Evolutionary conservation across 2,888 invertebrate genomes (phyloP).

Genomic region (Cerceris ruficornis): DNA sequence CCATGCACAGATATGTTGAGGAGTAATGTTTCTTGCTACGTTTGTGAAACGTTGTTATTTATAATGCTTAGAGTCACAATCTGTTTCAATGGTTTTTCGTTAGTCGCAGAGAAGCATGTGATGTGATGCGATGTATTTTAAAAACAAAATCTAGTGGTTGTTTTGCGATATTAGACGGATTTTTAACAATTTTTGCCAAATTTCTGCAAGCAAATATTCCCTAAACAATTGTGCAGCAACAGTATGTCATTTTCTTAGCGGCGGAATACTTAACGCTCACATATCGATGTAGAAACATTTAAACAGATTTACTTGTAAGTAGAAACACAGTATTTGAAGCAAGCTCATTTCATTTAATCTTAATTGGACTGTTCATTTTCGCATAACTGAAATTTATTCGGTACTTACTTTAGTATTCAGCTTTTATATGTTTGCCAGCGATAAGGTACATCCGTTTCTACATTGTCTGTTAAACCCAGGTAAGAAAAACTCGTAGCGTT

Average conservation of each 20-base stretch:
- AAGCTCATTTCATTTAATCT: not conserved
- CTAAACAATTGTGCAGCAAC: conserved; percentile 53
- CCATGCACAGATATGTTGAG: conserved; percentile 56
- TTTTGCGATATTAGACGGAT: too few species aligned
- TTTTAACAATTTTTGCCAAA: too few species aligned
- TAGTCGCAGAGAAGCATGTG: not conserved
- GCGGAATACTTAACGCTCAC: conserved; percentile 70
- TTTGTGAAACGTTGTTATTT: conserved; percentile 8
- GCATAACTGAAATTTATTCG: not conserved
- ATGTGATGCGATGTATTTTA: too few species aligned
- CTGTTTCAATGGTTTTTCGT: not conserved
- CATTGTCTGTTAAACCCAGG: conserved; percentile 30
- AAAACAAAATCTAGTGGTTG: too few species aligned
- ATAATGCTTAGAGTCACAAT: too few species aligned
- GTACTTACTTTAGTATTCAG: not conserved
- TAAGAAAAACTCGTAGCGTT: conserved; percentile 33
- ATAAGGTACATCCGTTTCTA: conserved; percentile 27
- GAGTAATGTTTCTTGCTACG: conserved; percentile 48
- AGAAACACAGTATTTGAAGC: not conserved
- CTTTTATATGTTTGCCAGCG: conserved; percentile 2
- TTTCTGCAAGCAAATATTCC: conserved; percentile 39
- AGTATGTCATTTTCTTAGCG: conserved; percentile 58
- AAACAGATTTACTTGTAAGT: not conserved
- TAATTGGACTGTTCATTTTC: too few species aligned
- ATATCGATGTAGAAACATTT: conserved; percentile 44